These are phyloP conservation scores for Lepidothrix coronata DNA, from an alignment of 2,113 vertebrate species.

Conservation along the genomic window DNA sequence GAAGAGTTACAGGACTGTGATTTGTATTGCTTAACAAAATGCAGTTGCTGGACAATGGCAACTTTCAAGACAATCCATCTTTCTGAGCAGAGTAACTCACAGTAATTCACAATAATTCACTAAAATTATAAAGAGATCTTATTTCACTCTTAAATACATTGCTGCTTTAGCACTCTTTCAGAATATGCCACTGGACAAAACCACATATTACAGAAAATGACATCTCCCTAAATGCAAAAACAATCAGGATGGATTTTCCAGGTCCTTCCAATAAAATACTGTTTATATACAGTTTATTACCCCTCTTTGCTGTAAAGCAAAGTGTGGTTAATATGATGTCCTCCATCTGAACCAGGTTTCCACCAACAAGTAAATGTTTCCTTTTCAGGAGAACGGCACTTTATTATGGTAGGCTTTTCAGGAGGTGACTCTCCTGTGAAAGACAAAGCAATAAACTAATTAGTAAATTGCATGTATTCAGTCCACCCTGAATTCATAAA, in stretches of 20 bases:
- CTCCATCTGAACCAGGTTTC: constrained; percentile 42
- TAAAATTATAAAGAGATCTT: not conserved
- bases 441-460: not conserved
- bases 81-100: not conserved
- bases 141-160: not conserved
- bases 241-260: not conserved
- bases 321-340: constrained; percentile 19
- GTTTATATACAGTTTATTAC: not conserved
- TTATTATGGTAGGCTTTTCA: constrained; percentile 53
- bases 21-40: not conserved
- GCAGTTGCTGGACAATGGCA: not conserved
- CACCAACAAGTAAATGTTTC: constrained; percentile 67
- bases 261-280: not conserved
- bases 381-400: constrained; percentile 64
- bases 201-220: not conserved
- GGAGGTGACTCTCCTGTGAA: constrained; percentile 11
- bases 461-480: not conserved
- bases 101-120: not conserved
- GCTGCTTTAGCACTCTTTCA: not conserved
- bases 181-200: not conserved
- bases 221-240: not conserved
- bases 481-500: not conserved
- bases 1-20: not conserved
- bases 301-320: constrained; percentile 65
- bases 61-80: not conserved